Evolutionary conservation across 2,113 vertebrate genomes (phyloP).

Genomic region (Macrotus californicus): DNA sequence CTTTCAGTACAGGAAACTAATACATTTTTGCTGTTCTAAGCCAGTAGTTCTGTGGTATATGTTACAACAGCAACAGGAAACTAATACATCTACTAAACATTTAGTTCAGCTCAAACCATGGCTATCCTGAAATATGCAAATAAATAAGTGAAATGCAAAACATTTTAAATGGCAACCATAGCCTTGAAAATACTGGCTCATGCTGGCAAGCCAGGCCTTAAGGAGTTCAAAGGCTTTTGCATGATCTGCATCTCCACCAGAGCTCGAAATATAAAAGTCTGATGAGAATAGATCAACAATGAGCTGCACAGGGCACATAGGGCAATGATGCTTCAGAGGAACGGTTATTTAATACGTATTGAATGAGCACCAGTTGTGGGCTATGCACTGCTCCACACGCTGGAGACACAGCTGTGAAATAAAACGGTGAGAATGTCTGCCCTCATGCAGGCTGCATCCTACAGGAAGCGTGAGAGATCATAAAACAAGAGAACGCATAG

Average conservation of each 20-base stretch:
- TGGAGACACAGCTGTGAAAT: neutral
- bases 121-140: neutral
- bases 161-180: neutral
- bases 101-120: neutral
- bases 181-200: neutral
- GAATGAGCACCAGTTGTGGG: neutral
- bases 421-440: neutral
- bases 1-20: neutral
- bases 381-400: neutral
- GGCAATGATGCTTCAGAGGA: neutral
- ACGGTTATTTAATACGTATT: neutral
- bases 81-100: neutral
- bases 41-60: neutral
- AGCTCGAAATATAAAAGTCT: neutral
- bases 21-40: neutral
- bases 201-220: neutral
- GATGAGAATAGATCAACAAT: neutral
- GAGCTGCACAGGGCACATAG: neutral
- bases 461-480: neutral
- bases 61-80: neutral
- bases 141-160: neutral
- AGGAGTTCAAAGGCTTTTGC: neutral
- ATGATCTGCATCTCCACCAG: neutral
- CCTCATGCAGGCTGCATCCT: neutral
- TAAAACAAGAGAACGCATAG: neutral